A percentile compares a stretch with the other conserved stretches of the same genome.
These are phyloP conservation scores for Archilochus colubris DNA, from an alignment of 2,113 vertebrate genomes.

Conservation along the genomic window DNA sequence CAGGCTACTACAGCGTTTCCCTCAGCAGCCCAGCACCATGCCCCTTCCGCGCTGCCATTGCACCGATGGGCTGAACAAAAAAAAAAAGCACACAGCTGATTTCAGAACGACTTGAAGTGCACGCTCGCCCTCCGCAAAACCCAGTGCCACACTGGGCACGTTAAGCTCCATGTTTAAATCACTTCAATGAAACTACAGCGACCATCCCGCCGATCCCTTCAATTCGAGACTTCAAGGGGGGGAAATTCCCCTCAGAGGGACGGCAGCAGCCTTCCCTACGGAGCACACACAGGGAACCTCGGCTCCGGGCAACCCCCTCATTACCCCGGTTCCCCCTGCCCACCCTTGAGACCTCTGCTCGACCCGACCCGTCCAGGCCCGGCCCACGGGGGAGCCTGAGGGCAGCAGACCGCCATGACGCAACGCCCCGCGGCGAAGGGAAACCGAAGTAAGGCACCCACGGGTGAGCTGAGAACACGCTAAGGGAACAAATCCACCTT, in stretches of 20 bases:
- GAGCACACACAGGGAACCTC: rapidly evolving
- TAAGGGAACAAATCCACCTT: rapidly evolving
- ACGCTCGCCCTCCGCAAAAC: rapidly evolving
- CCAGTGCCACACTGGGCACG: rapidly evolving
- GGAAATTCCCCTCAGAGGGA: too few species aligned
- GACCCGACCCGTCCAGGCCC: too few species aligned
- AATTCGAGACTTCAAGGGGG: not conserved
- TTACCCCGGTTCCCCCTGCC: not conserved
- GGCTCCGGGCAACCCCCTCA: rapidly evolving
- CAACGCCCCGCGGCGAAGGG: rapidly evolving
- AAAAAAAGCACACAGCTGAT: rapidly evolving
- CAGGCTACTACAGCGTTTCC: too few species aligned
- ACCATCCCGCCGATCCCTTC: rapidly evolving
- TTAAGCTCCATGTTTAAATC: rapidly evolving
- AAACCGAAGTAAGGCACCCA: not conserved
- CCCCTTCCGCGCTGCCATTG: not conserved
- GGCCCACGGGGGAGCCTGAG: not conserved
- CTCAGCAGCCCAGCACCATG: rapidly evolving
- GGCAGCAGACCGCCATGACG: too few species aligned
- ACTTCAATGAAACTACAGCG: rapidly evolving
- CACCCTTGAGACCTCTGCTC: not conserved
- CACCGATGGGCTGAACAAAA: rapidly evolving
- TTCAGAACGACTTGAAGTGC: rapidly evolving
- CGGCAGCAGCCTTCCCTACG: not conserved
- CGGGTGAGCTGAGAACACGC: rapidly evolving